Evolutionary conservation across 2,113 vertebrate species (phyloP), one percentile per base, ranked within the genome.

Genomic region (Turnix velox): DNA sequence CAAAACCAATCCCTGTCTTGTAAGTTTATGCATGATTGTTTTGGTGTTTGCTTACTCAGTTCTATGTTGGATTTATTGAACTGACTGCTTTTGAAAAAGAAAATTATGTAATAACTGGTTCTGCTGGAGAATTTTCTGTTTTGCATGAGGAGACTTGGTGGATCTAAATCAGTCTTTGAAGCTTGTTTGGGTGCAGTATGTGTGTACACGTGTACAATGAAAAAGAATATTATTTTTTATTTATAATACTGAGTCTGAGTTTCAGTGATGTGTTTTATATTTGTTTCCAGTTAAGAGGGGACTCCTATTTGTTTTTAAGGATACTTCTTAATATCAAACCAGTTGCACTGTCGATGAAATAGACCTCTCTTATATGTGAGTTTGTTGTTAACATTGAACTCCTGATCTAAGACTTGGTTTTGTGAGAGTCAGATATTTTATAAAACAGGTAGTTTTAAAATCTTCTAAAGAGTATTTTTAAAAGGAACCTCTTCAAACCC

Each of bases 161-260:
- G 81, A 82, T 92, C 73, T 95, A 74, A 83, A 91, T 84, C 62
- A 75, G 71, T 59, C 28, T 82, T 90, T 95, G 88, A 84, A 83
- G 83, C 72, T 87, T 95, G 65, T 94, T 86, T 96, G 93, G 90
- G 93, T 96, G 92, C 76, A 95, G 88, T 96, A 94, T 88, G 94
- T 96, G 89, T 82, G 88, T 0, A 7, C 83, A 86, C 79, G 66
- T 59, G 37, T 12, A 68, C 65, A 94, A 55, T 48, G 33, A 45
- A 65, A 68, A 78, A 52, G n/a, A 54, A 25, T 84, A 22, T 59
- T 73, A 75, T 18, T 72, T 77, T 92, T 81, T 77, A n/a, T 68
- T 46, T 10, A 43, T 11, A 43, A 72, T 84, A 63, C 51, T 88
- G 67, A 33, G 22, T 58, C 77, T 95, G 81, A 88, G 84, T 95